Evolutionary conservation across 2,113 vertebrate genomes (phyloP).

Genomic region (Maccullochella peelii): DNA sequence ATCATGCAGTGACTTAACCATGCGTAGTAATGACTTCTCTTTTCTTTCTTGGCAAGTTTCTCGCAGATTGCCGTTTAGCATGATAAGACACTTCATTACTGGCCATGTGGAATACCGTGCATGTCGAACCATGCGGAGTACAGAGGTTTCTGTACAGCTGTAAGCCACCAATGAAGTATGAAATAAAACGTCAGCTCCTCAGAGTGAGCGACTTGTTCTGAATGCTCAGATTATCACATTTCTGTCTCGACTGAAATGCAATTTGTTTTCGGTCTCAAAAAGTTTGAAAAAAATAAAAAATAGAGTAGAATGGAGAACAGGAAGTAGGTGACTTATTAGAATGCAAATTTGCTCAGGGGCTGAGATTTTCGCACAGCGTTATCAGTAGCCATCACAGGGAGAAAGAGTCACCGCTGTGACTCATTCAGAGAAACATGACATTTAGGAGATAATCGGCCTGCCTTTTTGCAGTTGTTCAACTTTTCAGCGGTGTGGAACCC

Average conservation of each 20-base stretch:
- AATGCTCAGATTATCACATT: slow-evolving; percentile 65
- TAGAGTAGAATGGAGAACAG: slow-evolving; percentile 18
- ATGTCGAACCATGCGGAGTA: neutral
- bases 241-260: slow-evolving; percentile 60
- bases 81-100: slow-evolving; percentile 36
- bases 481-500: slow-evolving; percentile 50
- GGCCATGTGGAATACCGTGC: slow-evolving; percentile 3
- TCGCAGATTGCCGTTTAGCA: slow-evolving; percentile 19
- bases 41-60: neutral
- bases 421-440: slow-evolving; percentile 77
- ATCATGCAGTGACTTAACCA: slow-evolving; percentile 9
- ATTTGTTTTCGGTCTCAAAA: slow-evolving; percentile 74
- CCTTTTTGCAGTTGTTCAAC: slow-evolving; percentile 63
- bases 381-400: slow-evolving; percentile 67
- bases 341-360: slow-evolving; percentile 72
- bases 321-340: slow-evolving; percentile 65
- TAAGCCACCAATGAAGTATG: slow-evolving; percentile 51
- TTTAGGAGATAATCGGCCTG: slow-evolving; percentile 79
- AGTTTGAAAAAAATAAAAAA: slow-evolving; percentile 30
- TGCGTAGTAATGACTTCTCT: slow-evolving; percentile 11
- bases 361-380: slow-evolving; percentile 49
- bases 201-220: slow-evolving; percentile 38
- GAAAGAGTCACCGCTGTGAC: slow-evolving; percentile 65
- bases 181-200: slow-evolving; percentile 63
- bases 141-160: slow-evolving; percentile 17